These are phyloP conservation scores for Ciconia stormi DNA, from an alignment of 2,113 vertebrate species.

Conservation along the genomic window DNA sequence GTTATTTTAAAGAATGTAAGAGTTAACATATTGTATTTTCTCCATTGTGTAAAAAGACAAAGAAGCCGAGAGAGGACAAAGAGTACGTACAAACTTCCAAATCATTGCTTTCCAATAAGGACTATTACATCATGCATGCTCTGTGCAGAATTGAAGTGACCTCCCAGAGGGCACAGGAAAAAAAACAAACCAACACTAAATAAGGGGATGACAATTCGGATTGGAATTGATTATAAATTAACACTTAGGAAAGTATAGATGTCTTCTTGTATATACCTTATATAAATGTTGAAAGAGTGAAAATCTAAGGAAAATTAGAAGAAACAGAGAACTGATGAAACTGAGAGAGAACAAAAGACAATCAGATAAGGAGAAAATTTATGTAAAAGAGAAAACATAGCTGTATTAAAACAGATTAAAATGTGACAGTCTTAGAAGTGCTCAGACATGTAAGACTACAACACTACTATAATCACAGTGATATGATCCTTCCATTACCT, in stretches of 20 bases:
- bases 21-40: background rate
- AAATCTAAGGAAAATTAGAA: background rate
- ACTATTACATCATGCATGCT: background rate
- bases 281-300: background rate
- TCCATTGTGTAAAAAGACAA: background rate
- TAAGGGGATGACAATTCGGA: background rate
- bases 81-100: background rate
- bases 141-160: background rate
- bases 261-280: background rate
- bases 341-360: background rate
- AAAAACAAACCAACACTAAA: background rate
- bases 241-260: background rate
- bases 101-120: background rate
- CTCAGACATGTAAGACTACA: background rate
- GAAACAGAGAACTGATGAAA: background rate
- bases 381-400: background rate
- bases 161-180: background rate
- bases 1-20: background rate
- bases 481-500: background rate
- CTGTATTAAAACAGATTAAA: background rate
- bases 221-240: background rate
- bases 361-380: background rate
- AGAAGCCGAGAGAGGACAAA: background rate
- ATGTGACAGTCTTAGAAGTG: background rate
- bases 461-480: background rate